Percentiles rank a stretch among this genome's conserved stretches.
phyloP scores from a whole-genome alignment of 2,797 vertebrate species.

The Malacoraja senta region DNA sequence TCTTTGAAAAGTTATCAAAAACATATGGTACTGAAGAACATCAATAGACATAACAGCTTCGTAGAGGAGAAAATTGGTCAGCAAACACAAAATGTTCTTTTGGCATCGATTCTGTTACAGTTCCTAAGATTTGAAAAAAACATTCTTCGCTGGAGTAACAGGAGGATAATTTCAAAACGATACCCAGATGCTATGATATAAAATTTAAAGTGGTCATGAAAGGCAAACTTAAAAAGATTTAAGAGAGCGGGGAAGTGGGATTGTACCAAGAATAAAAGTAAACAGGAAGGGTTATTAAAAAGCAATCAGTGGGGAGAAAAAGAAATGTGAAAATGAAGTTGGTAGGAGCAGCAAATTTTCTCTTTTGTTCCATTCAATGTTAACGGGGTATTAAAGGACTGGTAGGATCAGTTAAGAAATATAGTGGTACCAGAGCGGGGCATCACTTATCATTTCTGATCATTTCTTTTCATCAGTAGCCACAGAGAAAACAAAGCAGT shows the following conservation, averaged over 20 bases:
- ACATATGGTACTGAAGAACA: not conserved
- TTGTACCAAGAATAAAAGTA: not conserved
- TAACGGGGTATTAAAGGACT: not conserved
- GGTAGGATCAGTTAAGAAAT: not conserved
- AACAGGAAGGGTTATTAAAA: constrained; percentile 19
- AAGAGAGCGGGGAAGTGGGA: not conserved
- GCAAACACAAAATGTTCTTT: not conserved
- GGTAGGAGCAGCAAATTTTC: not conserved
- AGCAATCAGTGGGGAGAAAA: constrained; percentile 8
- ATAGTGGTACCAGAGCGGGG: not conserved
- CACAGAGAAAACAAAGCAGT: constrained; percentile 13
- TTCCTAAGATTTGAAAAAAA: not conserved
- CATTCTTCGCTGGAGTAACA: not conserved
- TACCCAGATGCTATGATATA: not conserved
- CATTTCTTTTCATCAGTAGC: constrained; percentile 33
- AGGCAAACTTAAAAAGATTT: constrained; percentile 26
- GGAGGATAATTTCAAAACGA: not conserved
- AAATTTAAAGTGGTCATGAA: not conserved
- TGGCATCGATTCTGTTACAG: not conserved
- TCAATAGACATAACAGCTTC: not conserved
- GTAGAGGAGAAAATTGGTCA: not conserved
- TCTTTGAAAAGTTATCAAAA: not conserved
- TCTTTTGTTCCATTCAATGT: not conserved
- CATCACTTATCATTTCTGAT: constrained; percentile 16
- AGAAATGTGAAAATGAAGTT: not conserved